These are phyloP conservation scores for Xenus cinereus DNA, from an alignment of 2,113 vertebrate genomes.

Conservation along the genomic window DNA sequence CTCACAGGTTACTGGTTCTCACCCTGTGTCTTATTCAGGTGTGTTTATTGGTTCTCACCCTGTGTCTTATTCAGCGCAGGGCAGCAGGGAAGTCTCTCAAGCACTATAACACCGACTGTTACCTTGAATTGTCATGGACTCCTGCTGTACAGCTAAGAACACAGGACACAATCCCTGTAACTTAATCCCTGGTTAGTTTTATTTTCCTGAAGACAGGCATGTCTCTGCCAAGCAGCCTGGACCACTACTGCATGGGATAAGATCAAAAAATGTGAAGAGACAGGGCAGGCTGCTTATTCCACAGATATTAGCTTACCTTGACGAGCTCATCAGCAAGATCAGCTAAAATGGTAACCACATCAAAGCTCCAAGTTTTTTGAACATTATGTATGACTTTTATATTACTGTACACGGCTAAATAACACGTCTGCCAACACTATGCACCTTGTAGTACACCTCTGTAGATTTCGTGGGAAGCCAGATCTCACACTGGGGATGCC, in stretches of 20 bases:
- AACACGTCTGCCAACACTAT: accelerated
- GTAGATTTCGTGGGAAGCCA: accelerated
- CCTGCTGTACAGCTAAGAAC: neutral
- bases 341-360: neutral
- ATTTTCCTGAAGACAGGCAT: neutral
- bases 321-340: neutral
- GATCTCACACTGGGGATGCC: neutral
- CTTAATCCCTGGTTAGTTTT: neutral
- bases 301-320: neutral
- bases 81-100: neutral
- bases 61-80: neutral
- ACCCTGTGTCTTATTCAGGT: neutral
- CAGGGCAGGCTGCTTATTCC: neutral
- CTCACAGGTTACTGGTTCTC: neutral
- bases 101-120: neutral
- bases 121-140: neutral
- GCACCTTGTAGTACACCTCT: neutral
- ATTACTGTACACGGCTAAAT: neutral
- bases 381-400: neutral
- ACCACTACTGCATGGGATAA: neutral
- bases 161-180: neutral
- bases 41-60: neutral
- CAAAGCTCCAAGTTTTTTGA: neutral
- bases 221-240: neutral
- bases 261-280: neutral